These are phyloP conservation scores for Hemicrepidius hirtus DNA, from an alignment of 2,888 invertebrate genomes.

Conservation along the genomic window DNA sequence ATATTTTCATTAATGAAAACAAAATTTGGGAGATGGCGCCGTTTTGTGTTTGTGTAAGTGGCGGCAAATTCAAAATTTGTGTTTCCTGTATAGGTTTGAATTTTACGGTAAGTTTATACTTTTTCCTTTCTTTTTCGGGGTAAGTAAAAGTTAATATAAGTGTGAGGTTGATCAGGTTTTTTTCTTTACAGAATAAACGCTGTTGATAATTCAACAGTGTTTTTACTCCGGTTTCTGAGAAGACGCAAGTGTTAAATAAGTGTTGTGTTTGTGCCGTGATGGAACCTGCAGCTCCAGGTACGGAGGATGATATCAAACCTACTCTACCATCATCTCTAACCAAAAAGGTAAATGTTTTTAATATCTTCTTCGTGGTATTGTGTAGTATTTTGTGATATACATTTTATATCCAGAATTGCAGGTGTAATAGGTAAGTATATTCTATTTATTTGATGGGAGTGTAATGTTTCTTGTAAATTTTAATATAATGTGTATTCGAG, in stretches of 20 bases:
- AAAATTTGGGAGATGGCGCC: background rate
- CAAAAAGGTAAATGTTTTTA: slow-evolving; percentile 58
- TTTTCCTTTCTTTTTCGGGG: slow-evolving; percentile 35
- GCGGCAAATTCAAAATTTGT: slow-evolving; percentile 55
- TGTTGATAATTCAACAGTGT: slow-evolving; percentile 30
- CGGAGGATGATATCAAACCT: slow-evolving; percentile 57
- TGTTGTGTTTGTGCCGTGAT: slow-evolving; percentile 53
- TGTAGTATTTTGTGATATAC: slow-evolving; percentile 22
- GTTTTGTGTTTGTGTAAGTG: slow-evolving; percentile 54
- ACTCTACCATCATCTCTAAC: slow-evolving; percentile 47
- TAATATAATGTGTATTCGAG: slow-evolving; percentile 36
- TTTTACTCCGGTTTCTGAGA: slow-evolving; percentile 31
- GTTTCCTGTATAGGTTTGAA: slow-evolving; percentile 21
- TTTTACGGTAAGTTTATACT: slow-evolving; percentile 62
- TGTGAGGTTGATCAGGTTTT: slow-evolving; percentile 27
- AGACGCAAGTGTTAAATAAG: slow-evolving; percentile 46
- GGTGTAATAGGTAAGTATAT: slow-evolving; percentile 44
- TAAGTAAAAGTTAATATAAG: slow-evolving; percentile 22
- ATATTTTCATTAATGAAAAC: background rate
- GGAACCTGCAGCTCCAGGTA: slow-evolving; percentile 61
- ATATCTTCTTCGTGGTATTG: background rate
- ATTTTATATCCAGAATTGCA: slow-evolving; percentile 24
- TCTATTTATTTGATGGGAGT: slow-evolving; percentile 17
- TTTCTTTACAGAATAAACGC: slow-evolving; percentile 44
- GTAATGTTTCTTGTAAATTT: background rate